Evolutionary conservation across 1,140 invertebrate genomes (phyloP), one percentile per base, ranked within the genome.

Genomic region (Bactericera cockerelli): DNA sequence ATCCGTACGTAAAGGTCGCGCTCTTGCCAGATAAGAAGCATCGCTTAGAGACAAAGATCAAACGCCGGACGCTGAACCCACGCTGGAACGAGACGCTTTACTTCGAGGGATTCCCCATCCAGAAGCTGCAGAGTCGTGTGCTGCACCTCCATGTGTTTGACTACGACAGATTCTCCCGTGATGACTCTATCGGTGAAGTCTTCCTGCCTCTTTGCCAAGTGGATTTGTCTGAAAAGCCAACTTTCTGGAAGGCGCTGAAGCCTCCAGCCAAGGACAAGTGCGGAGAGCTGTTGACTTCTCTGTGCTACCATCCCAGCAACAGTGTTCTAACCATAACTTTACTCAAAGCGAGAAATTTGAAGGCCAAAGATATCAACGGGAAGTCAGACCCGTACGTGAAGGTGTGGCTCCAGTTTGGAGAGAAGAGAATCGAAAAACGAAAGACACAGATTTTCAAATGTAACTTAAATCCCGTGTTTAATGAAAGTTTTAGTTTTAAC

Each of bases 81-180:
- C 77, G 90, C 63, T 98, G 94, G 92, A 95, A 98, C 73, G 93
- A 98, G 74, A 96, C 92, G 22, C 92, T 98, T 71, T 92, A 95
- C 66, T 98, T 98, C 74, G 92, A 96, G 80, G 94, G 86, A 60
- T 81, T 80, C 64, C 77, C 80, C 1, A 76, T 81, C 56, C 78
- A 81, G 64, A 81, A 81, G 65, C 67, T 81, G 22, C 79, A 82
- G 66, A 79, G 77, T 63, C 73, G 80, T 65, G 79, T 93, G 31
- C 75, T 96, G 26, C 90, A 95, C 72, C 79, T 96, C 38, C 93
- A 96, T 70, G 90, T 95, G 8, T 93, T 95, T 72, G 92, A 95
- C 72, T 95, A 94, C 73, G 91, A 95, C 75, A 80, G 93, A 65
- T 95, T 95, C 73, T 94, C 89, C 19, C 77, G 90, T 65, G 92